phyloP scores from a whole-genome alignment of 2,888 invertebrate species.

The Apodemia hepburni region DNA sequence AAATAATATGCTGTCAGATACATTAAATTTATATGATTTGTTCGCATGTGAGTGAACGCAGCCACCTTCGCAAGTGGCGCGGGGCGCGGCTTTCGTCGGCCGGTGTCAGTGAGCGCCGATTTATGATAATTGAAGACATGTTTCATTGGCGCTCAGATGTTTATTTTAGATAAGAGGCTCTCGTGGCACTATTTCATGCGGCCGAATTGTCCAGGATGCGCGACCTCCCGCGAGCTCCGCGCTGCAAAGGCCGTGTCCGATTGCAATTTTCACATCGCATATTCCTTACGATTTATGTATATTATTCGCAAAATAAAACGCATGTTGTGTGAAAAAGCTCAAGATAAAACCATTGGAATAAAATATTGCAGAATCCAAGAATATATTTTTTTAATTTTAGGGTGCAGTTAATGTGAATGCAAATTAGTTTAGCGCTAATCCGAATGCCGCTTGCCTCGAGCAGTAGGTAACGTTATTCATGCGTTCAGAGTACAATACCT shows the following conservation, averaged over 20 bases:
- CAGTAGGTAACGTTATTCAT: constrained; percentile 68
- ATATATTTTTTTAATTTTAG: background rate
- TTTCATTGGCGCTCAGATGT: constrained; percentile 76
- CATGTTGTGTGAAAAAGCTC: constrained; percentile 9
- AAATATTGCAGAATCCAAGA: background rate
- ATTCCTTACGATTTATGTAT: constrained; percentile 61
- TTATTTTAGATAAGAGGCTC: constrained; percentile 76
- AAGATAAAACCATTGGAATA: constrained; percentile 1
- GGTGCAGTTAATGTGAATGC: constrained; percentile 48
- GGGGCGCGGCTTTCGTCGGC: constrained; percentile 63
- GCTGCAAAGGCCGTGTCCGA: constrained; percentile 51
- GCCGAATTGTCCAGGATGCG: constrained; percentile 65
- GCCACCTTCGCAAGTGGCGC: constrained; percentile 47
- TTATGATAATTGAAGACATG: constrained; percentile 80
- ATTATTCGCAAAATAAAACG: constrained; percentile 49
- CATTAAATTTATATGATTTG: constrained; percentile 48
- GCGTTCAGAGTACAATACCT: constrained; percentile 55
- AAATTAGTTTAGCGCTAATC: constrained; percentile 66
- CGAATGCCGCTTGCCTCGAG: constrained; percentile 53
- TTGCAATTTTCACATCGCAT: constrained; percentile 60
- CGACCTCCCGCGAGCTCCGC: constrained; percentile 66
- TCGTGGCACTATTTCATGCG: constrained; percentile 74
- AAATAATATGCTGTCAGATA: constrained; percentile 38
- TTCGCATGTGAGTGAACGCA: constrained; percentile 46
- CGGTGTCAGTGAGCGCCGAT: constrained; percentile 70